A percentile compares a stretch with the other conserved stretches of the same genome.
phyloP scores from a whole-genome alignment of 2,888 invertebrate genomes.

The Pammene aurita region DNA sequence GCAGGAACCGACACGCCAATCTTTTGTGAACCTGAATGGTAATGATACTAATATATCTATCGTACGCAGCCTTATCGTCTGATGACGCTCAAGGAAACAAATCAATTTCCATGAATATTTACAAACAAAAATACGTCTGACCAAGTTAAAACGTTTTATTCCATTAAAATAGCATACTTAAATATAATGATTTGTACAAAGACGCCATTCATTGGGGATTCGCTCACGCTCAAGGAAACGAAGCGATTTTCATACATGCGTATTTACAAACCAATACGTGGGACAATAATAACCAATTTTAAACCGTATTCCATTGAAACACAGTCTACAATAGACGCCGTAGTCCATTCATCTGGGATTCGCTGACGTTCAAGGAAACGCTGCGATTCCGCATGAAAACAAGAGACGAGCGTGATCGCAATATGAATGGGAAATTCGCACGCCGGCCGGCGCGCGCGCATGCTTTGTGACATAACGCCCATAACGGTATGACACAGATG shows the following conservation, averaged over 20 bases:
- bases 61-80: neutral
- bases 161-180: too few species aligned
- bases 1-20: too few species aligned
- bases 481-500: constrained; percentile 23
- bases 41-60: too few species aligned
- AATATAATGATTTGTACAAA: too few species aligned
- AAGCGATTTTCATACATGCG: neutral
- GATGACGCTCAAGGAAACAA: constrained; percentile 4
- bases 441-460: constrained; percentile 33
- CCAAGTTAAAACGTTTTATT: too few species aligned
- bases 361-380: constrained; percentile 35
- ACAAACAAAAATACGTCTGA: too few species aligned
- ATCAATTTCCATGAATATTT: too few species aligned
- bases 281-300: neutral
- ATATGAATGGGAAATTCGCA: constrained; percentile 32
- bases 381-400: constrained; percentile 33
- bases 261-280: neutral
- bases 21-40: too few species aligned
- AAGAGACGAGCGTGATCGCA: constrained; percentile 23
- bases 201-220: too few species aligned
- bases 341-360: constrained; percentile 26
- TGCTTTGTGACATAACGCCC: constrained; percentile 29
- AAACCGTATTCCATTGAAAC: neutral
- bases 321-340: neutral
- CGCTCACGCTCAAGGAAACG: neutral